Base-by-base conservation (phyloP, 2,888 invertebrate species). In the Bedellia somnulentella region DNA sequence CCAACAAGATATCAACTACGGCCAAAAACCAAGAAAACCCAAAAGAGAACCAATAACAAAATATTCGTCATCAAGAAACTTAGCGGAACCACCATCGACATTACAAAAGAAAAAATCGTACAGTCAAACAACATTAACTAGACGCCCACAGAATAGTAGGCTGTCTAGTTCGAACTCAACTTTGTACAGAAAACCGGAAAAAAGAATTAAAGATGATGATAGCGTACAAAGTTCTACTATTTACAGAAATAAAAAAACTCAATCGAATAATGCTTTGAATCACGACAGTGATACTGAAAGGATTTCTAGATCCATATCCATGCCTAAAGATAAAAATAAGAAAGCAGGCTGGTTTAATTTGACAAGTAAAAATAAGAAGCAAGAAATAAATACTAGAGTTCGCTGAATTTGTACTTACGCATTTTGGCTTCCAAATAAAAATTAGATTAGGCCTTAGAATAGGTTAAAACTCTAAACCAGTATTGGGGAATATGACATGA, bases 1-100 rank as follows among this genome's bases (percentile, higher is more conserved):
- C 44, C 82, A 81, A 31, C 82, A 84, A 49, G 89, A 89, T 62
- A 86, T 89, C 14, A 87, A 89, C 52, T 89, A 89, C 61, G 86
- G 86, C 9, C 87, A 88, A 46, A 75, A 80, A 46, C 73, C 78
- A 4, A 49, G 62, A 10, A 63, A 57, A 38, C 35, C 53, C 0
- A 64, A 57, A 29, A 64, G 56, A 35, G 67, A 66, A 36, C 33
- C 41, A 1, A 37, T 53, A 22, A 67, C 75, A 42, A 79, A 78
- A 43, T 64, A 78, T 1, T 57, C 77, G 1, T 78, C 79, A 21
- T 71, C 67, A 2, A 60, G 55, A 44, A 61, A 55, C 27, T 37
- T 59, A 31, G 41, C 41, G 24, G 59, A 57, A 8, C 63, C 61
- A 24, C 45, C 52, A 35, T 59, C 60, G 12, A 44, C 49, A 4